phyloP scores from a whole-genome alignment of 2,888 invertebrate genomes.

The Drosophila fulvimacula region DNA sequence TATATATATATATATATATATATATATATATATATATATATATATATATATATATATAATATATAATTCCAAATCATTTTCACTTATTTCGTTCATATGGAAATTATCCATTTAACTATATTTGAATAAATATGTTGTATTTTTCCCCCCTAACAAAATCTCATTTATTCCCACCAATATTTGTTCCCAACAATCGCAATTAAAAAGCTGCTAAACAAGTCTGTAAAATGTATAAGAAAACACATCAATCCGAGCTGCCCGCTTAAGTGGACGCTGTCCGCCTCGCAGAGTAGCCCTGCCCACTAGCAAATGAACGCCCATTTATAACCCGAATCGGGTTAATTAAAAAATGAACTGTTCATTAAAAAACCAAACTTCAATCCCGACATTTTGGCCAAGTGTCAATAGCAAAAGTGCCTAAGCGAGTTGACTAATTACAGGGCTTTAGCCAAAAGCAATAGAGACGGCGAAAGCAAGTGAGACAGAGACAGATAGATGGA shows the following conservation, averaged over 20 bases:
- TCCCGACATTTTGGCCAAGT: conserved; percentile 44
- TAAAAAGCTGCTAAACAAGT: neutral
- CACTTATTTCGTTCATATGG: too few species aligned
- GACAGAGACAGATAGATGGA: conserved; percentile 11
- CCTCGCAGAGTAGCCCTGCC: neutral
- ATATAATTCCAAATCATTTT: too few species aligned
- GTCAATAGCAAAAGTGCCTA: conserved; percentile 66
- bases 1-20: too few species aligned
- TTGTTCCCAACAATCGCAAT: neutral
- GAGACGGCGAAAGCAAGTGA: conserved; percentile 10
- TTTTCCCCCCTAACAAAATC: too few species aligned
- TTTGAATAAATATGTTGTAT: too few species aligned
- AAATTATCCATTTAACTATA: too few species aligned
- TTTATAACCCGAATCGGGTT: conserved; percentile 42
- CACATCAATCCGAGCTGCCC: neutral
- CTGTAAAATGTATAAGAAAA: neutral
- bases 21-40: too few species aligned
- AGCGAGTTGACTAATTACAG: conserved; percentile 67
- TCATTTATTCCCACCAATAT: neutral
- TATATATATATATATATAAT: too few species aligned
- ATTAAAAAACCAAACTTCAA: conserved; percentile 17
- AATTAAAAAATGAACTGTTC: conserved; percentile 33
- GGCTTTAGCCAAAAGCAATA: conserved; percentile 31
- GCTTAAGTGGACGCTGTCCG: neutral
- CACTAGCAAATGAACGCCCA: conserved; percentile 5